phyloP scores from a whole-genome alignment of 1,140 invertebrate species.

The Patella vulgata region DNA sequence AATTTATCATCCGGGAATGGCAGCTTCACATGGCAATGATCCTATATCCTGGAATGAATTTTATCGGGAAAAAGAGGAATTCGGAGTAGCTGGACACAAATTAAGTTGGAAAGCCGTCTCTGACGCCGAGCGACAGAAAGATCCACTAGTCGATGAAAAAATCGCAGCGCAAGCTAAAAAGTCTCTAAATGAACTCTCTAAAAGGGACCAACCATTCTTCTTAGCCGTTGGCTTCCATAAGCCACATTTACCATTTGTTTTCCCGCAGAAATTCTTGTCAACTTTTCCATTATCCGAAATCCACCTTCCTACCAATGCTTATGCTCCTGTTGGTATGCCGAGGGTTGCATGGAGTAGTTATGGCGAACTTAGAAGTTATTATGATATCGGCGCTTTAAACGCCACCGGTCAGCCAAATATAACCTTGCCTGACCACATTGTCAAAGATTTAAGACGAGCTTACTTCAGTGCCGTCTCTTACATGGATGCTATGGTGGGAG shows the following conservation, averaged over 20 bases:
- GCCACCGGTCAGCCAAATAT: constrained; percentile 16
- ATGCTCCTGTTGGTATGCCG: constrained; percentile 34
- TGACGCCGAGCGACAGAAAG: too few species aligned
- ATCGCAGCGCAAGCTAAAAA: too few species aligned
- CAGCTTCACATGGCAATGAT: too few species aligned
- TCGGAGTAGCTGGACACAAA: too few species aligned
- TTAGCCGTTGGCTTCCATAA: constrained; percentile 86
- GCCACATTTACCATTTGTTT: too few species aligned
- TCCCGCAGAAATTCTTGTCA: constrained; percentile 79
- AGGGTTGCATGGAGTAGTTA: constrained; percentile 29
- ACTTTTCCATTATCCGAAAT: constrained; percentile 45
- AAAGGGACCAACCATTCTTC: constrained; percentile 81
- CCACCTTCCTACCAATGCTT: constrained; percentile 20
- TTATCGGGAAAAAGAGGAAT: too few species aligned
- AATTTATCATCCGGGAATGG: constrained; percentile 13
- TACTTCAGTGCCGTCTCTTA: constrained; percentile 38
- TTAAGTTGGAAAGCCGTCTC: too few species aligned
- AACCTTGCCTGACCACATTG: constrained; percentile 16
- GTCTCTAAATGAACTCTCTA: too few species aligned
- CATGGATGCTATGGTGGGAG: constrained; percentile 34
- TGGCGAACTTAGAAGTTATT: constrained; percentile 16
- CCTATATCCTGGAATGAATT: too few species aligned
- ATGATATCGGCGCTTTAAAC: constrained; percentile 15
- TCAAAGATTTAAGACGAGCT: constrained; percentile 17
- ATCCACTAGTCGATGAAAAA: too few species aligned